Evolutionary conservation across 2,888 invertebrate genomes (phyloP), one percentile per base, ranked within the genome.

Genomic region (Athalia circularis): DNA sequence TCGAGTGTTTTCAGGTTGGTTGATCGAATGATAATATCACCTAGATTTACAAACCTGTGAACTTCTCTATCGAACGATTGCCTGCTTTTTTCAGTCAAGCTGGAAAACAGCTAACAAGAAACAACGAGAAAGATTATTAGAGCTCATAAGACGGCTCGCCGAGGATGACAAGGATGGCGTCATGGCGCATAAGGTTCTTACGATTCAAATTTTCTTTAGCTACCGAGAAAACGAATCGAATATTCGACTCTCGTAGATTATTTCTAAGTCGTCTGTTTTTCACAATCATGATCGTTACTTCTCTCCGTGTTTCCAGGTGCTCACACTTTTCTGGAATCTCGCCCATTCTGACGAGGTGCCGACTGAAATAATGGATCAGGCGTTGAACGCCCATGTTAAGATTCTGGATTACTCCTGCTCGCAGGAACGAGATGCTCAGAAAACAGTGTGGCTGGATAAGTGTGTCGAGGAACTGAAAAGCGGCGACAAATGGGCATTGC

Each of bases 121-220:
- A 88, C 98, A 99, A 91, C 93, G 98, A 84, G 99, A 99, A 91
- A 96, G 98, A 88, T 92, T 99, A 82, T 91, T 99, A 85, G 99
- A 99, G 92, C 93, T 99, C 82, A 99, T 99, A 84, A 93, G 99
- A 82, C 93, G 98, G 83, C 92, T 99, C 80, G 99, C 99, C 4
- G 99, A 99, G 91, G 99, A 99, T 90, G 99, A 99, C 90, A 99
- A 99, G 90, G 98, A 99, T 90, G 99, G 99, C 74, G 97, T 98
- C 8, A 99, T 99, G 99, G 98, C 99, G 65, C 97, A 98, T 90
- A 99, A 99, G 93, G 98, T 95, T 79, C 2, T 29, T 29, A 29
- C 29, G 29, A 29, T 1, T 29, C 29, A 29, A 29, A 29, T 29
- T 29, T 29, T 29, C 29, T 29, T 29, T 2, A 29, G 29, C 29